phyloP scores from a whole-genome alignment of 2,888 invertebrate genomes.

The Eretmocerus hayati region DNA sequence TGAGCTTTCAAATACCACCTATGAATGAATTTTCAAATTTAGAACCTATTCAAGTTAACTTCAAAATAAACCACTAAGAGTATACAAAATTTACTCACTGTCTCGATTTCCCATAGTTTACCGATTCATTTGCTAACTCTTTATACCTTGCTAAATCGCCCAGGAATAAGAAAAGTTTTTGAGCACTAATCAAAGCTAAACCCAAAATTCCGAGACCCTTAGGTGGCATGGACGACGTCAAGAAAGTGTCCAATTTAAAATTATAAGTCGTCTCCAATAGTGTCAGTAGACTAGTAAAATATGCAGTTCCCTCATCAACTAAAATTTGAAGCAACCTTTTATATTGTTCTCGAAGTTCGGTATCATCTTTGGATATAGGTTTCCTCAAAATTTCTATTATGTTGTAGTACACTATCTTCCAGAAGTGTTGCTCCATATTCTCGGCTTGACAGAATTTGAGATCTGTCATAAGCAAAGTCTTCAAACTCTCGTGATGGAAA shows the following conservation, averaged over 20 bases:
- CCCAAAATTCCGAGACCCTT: slow-evolving; percentile 63
- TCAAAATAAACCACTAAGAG: not conserved
- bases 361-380: slow-evolving; percentile 54
- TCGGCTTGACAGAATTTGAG: slow-evolving; percentile 80
- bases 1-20: slow-evolving; percentile 91
- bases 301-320: slow-evolving; percentile 73
- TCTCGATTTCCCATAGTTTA: slow-evolving; percentile 71
- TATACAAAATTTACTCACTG: slow-evolving; percentile 53
- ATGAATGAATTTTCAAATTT: slow-evolving; percentile 11
- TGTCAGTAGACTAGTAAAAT: slow-evolving; percentile 69
- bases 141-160: slow-evolving; percentile 91
- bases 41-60: not conserved
- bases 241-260: slow-evolving; percentile 60
- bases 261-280: slow-evolving; percentile 68
- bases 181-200: slow-evolving; percentile 75
- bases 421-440: slow-evolving; percentile 83
- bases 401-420: slow-evolving; percentile 85
- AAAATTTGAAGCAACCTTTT: slow-evolving; percentile 60
- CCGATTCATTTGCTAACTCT: slow-evolving; percentile 73
- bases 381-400: slow-evolving; percentile 77
- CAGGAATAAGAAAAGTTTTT: slow-evolving; percentile 80
- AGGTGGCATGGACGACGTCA: slow-evolving; percentile 48
- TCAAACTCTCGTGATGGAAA: slow-evolving; percentile 62
- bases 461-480: slow-evolving; percentile 65
- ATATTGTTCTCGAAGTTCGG: slow-evolving; percentile 58